Base-by-base conservation (phyloP, 2,113 vertebrate genomes). In the Zosterops lateralis region DNA sequence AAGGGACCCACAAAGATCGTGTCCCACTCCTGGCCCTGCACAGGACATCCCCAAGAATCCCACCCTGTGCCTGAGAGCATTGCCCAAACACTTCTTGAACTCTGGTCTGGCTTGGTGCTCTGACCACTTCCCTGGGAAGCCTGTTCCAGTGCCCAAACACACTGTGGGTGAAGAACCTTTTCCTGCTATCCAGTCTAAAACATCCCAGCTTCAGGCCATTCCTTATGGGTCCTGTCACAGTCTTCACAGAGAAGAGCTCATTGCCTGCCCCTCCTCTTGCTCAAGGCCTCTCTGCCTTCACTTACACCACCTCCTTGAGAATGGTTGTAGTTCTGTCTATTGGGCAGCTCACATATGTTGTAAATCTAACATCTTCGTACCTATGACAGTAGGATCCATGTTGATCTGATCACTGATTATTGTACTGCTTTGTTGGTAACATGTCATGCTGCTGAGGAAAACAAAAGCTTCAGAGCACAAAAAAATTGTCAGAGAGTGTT, bases 231-330 rank as follows among this genome's bases (percentile, higher is more conserved):
- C 17, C 34, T 58, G 44, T 66, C 51, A 25, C 16, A 31, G 61
- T 31, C 20, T 17, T 13, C 44, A 50, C 45, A 51, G 44, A 48
- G 34, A 22, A 73, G 24, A 32, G 14, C 20, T 44, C 45, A 51
- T 26, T 44, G 21, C 31, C 32, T 76, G 62, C 45, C 36, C 36
- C 21, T 67, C 11, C 45, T 28, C 45, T 38, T 32, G 38, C 40
- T 12, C 80, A 44, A 72, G 47, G 17, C 21, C 36, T 61, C 32
- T 73, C 48, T 64, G 28, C 48, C 28, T 54, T 64, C n/a, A 38
- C 18, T 28, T 20, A 24, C 2, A 36, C 3, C 22, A 10, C 18
- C 18, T 73, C 60, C 18, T 60, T 0, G 0, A 21, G 47, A 28
- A n/a, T 5, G 26, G 17, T 4, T 26, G n/a, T 6, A n/a, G n/a